Conservation (phyloP, 1,140 invertebrate species). For the Bradynema listronoti region DNA sequence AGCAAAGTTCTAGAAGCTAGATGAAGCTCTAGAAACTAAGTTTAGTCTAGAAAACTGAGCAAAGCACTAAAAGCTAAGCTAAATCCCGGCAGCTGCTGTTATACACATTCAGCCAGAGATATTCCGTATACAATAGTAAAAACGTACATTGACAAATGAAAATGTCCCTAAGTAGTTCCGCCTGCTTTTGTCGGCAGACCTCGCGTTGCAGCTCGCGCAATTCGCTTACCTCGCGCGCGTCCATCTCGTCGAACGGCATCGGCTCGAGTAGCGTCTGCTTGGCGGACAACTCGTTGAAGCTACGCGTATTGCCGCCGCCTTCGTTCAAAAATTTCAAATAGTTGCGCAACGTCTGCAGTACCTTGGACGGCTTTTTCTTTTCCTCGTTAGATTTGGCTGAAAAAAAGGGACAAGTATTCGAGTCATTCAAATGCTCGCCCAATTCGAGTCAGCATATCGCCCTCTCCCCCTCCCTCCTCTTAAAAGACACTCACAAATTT, state of each 20-base stretch:
- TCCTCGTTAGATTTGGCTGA: neutral
- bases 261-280: neutral
- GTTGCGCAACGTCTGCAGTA: neutral
- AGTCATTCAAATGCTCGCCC: too few relatives aligned
- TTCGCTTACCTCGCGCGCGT: constrained; percentile 12
- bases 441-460: neutral
- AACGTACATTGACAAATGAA: constrained; percentile 15
- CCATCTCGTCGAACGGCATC: constrained; percentile 22
- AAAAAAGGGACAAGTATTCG: too few relatives aligned
- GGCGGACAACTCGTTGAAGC: neutral
- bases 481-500: neutral
- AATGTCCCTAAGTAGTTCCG: constrained; percentile 20
- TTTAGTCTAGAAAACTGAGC: too few relatives aligned
- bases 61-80: too few relatives aligned
- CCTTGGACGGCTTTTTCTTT: constrained; percentile 8
- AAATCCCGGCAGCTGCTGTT: too few relatives aligned
- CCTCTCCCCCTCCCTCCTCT: neutral
- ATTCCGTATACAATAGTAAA: neutral
- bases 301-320: neutral
- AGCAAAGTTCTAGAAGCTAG: too few relatives aligned
- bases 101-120: too few relatives aligned
- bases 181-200: constrained; percentile 4
- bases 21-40: too few relatives aligned
- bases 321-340: constrained; percentile 10
- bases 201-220: constrained; percentile 20